These are phyloP conservation scores for Agrypnus murinus DNA, from an alignment of 2,888 invertebrate genomes.

Conservation along the genomic window DNA sequence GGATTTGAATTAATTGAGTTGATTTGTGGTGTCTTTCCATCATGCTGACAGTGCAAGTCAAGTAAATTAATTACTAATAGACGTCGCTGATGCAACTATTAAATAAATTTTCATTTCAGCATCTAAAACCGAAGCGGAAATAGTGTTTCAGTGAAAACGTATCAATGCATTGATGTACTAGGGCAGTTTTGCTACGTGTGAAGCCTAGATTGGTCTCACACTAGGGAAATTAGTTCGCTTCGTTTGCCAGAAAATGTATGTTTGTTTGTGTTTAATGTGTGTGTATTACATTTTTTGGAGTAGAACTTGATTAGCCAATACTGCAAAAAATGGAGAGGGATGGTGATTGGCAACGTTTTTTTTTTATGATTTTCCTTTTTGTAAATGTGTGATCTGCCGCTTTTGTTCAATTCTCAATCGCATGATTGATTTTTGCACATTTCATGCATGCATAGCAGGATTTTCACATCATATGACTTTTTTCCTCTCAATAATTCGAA, in stretches of 20 bases:
- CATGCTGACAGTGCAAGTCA: constrained; percentile 33
- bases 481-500: too few species aligned
- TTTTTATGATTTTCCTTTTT: constrained; percentile 16
- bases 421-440: constrained; percentile 23
- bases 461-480: neutral
- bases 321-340: constrained; percentile 30
- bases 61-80: constrained; percentile 37
- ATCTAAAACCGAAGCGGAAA: neutral
- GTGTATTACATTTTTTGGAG: constrained; percentile 52
- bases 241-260: constrained; percentile 52
- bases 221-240: constrained; percentile 54
- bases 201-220: constrained; percentile 52
- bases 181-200: constrained; percentile 49
- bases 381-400: neutral
- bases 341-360: constrained; percentile 32
- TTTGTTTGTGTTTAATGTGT: constrained; percentile 50
- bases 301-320: constrained; percentile 46
- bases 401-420: neutral
- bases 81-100: constrained; percentile 18
- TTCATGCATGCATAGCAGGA: neutral
- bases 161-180: constrained; percentile 47
- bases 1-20: constrained; percentile 38
- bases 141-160: constrained; percentile 5
- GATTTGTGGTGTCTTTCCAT: constrained; percentile 45
- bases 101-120: constrained; percentile 6